A percentile compares a stretch with the other conserved stretches of the same genome.
Conservation (phyloP, 2,113 vertebrate genomes). For the Saimiri boliviensis region DNA sequence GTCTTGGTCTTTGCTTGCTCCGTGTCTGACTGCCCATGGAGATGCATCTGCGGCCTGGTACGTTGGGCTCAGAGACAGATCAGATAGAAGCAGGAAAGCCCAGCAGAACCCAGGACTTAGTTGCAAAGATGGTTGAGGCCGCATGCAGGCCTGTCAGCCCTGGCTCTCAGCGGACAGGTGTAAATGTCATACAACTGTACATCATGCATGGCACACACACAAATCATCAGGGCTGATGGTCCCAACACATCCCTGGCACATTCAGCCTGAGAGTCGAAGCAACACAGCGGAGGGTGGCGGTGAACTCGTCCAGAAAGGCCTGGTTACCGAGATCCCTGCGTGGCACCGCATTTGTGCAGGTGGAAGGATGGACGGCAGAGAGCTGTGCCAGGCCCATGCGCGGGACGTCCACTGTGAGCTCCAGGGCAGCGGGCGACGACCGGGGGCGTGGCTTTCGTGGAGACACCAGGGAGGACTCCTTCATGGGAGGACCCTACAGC, state of each 20-base stretch:
- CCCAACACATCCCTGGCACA: accelerated
- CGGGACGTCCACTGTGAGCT: neutral
- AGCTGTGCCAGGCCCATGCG: neutral
- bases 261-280: neutral
- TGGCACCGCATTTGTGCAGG: neutral
- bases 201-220: neutral
- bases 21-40: neutral
- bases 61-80: neutral
- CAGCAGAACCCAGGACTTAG: no score
- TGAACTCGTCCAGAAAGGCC: no score
- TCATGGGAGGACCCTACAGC: no score
- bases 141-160: neutral
- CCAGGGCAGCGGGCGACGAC: neutral
- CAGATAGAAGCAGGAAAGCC: neutral
- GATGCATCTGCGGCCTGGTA: neutral
- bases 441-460: accelerated
- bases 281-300: no score
- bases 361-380: neutral
- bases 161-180: neutral
- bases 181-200: neutral
- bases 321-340: no score
- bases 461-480: neutral
- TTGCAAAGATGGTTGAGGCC: no score
- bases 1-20: no score
- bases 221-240: neutral